Evolutionary conservation across 2,888 invertebrate species (phyloP).

Genomic region (Cartodere bifasciata): DNA sequence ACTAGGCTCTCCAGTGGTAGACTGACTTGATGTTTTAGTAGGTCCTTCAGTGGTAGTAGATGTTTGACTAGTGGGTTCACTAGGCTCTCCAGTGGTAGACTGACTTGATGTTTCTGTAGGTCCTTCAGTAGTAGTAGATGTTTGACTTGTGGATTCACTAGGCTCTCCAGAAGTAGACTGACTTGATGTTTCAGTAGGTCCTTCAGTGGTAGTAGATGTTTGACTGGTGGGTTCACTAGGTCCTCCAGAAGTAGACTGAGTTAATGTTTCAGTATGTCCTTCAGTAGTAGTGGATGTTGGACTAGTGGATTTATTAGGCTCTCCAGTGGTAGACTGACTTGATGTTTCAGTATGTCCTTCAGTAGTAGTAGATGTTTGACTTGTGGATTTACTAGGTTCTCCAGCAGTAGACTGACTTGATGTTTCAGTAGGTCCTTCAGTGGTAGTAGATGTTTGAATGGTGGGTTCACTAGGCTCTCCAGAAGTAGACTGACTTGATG

Average conservation of each 20-base stretch:
- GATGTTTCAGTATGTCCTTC: not conserved
- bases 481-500: not conserved
- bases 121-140: too few species aligned
- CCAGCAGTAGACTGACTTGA: not conserved
- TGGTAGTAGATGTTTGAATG: slow-evolving; percentile 1
- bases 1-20: not conserved
- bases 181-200: not conserved
- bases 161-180: not conserved
- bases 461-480: not conserved
- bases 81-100: not conserved
- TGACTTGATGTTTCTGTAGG: not conserved
- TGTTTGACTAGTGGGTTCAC: not conserved
- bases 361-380: slow-evolving; percentile 2
- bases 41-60: too few species aligned
- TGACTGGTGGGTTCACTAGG: not conserved
- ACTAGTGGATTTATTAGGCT: too few species aligned
- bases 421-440: not conserved
- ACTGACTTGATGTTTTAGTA: not conserved
- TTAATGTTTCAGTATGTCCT: not conserved
- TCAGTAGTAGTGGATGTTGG: slow-evolving; percentile 2
- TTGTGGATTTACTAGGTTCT: too few species aligned
- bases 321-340: not conserved
- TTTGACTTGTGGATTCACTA: not conserved
- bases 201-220: too few species aligned
- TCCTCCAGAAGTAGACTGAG: not conserved